A percentile compares a stretch with the other conserved stretches of the same genome.
These are phyloP conservation scores for Pyralis farinalis DNA, from an alignment of 2,888 invertebrate genomes.

Conservation along the genomic window DNA sequence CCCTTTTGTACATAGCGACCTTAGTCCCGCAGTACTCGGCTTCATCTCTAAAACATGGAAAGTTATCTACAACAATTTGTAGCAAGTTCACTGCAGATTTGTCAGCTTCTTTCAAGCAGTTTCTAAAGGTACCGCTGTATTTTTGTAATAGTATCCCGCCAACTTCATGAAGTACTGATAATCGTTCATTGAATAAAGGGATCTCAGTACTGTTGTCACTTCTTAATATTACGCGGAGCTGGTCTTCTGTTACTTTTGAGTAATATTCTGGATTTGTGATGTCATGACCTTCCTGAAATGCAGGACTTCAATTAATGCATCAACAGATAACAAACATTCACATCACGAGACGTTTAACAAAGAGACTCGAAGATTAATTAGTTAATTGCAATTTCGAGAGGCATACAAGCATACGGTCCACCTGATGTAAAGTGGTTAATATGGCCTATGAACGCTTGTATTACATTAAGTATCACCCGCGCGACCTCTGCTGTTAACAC, in stretches of 20 bases:
- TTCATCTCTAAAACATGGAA: conserved; percentile 94
- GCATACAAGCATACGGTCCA: no score
- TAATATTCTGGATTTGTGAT: conserved; percentile 90
- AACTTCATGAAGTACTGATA: conserved; percentile 88
- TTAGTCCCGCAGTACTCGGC: conserved; percentile 84
- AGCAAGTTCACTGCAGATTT: conserved; percentile 89
- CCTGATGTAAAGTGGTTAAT: no score
- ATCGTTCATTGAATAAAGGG: conserved; percentile 89
- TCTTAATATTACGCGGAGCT: conserved; percentile 86
- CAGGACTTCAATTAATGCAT: no score
- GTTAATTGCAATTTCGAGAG: no score
- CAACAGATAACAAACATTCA: no score
- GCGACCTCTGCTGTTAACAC: no score
- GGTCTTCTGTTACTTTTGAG: conserved; percentile 84
- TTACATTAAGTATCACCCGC: no score
- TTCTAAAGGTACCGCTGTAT: conserved; percentile 90
- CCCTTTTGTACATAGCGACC: conserved; percentile 95
- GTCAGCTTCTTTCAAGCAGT: conserved; percentile 86
- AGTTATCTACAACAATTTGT: conserved; percentile 88
- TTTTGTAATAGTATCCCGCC: conserved; percentile 85
- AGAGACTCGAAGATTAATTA: no score
- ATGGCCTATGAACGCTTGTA: no score
- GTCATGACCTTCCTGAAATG: conserved; percentile 85
- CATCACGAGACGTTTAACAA: no score
- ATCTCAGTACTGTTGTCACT: conserved; percentile 87